A percentile compares a stretch with the other conserved stretches of the same genome.
Evolutionary conservation across 2,888 invertebrate species (phyloP).

Genomic region (Aspidapion aeneum): DNA sequence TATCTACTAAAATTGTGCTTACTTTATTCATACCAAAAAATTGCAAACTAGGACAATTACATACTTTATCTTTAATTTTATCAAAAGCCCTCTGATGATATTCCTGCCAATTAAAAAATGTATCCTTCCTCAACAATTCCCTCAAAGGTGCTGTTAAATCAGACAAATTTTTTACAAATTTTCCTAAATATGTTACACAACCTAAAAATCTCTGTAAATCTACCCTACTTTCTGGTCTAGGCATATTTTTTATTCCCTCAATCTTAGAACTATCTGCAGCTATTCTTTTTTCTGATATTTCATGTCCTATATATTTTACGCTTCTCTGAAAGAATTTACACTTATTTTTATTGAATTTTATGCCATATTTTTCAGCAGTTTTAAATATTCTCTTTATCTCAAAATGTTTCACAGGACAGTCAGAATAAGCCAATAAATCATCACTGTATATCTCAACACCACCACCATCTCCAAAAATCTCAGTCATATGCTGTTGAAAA

Average conservation of each 20-base stretch:
- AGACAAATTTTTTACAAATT: slow-evolving; percentile 30
- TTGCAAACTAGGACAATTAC: slow-evolving; percentile 16
- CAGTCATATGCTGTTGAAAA: slow-evolving; percentile 11
- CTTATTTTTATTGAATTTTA: slow-evolving; percentile 3
- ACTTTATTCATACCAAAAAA: slow-evolving; percentile 25
- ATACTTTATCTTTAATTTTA: slow-evolving; percentile 16
- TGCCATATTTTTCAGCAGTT: background rate
- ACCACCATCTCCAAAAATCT: slow-evolving; percentile 22
- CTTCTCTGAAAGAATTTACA: background rate
- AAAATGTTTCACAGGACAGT: slow-evolving; percentile 12
- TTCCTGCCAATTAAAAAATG: slow-evolving; percentile 11
- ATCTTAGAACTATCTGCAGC: background rate
- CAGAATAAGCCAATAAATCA: slow-evolving; percentile 16
- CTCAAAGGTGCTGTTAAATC: slow-evolving; percentile 26
- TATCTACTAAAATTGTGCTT: slow-evolving; percentile 29
- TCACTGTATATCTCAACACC: slow-evolving; percentile 24
- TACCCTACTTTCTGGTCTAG: slow-evolving; percentile 5
- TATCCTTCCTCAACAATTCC: slow-evolving; percentile 19
- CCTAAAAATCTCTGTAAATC: slow-evolving; percentile 28
- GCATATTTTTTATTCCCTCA: slow-evolving; percentile 8
- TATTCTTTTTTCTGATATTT: background rate
- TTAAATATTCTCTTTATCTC: slow-evolving; percentile 1
- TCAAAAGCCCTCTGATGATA: slow-evolving; percentile 15
- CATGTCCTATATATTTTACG: slow-evolving; percentile 1
- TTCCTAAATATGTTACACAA: slow-evolving; percentile 28